Base-by-base conservation (phyloP, 1,140 invertebrate species). In the Drosophila mojavensis region DNA sequence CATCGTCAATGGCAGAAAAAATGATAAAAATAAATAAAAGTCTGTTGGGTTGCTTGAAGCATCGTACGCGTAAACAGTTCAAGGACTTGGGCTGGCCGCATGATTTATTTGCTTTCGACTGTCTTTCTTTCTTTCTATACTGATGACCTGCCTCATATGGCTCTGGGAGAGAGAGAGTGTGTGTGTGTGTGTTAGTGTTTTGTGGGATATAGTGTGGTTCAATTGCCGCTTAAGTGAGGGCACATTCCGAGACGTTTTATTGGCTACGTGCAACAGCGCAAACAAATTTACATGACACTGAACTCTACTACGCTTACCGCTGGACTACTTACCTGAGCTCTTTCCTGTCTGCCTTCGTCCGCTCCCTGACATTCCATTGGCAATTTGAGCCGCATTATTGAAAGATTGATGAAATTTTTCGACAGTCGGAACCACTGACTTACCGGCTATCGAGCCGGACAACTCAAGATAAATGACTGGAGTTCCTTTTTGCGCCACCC, bases 201-300 rank as follows among this genome's bases (percentile, higher is more conserved):
- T 51, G 33, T 47, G 50, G 55, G 20, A 1, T 26, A 55, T 78
- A 64, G 70, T 68, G 76, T 41, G 81, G 61, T 81, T 76, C 59
- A 59, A 70, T 50, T 78, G 63, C 58, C 66, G 65, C 59, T 74
- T 74, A 74, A 74, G 71, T 62, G 68, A 51, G 73, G 68, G 64
- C 65, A 78, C 81, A 84, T 67, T 80, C 68, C 53, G 39, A 67
- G 69, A 66, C 80, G 74, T 88, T 88, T 88, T 86, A 86, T 86
- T 88, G 83, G 83, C 82, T 86, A 86, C 83, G 83, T 86, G 83
- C 79, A 88, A 88, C 79, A 82, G 83, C 69, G 83, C 83, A 86
- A 88, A 88, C 79, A 88, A 88, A 88, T 88, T 88, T 88, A 88
- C 84, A 89, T 88, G 83, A 88, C 84, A 88, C 68, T 68, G 84